phyloP scores from a whole-genome alignment of 2,113 vertebrate genomes.

The Cephalophus harveyi region DNA sequence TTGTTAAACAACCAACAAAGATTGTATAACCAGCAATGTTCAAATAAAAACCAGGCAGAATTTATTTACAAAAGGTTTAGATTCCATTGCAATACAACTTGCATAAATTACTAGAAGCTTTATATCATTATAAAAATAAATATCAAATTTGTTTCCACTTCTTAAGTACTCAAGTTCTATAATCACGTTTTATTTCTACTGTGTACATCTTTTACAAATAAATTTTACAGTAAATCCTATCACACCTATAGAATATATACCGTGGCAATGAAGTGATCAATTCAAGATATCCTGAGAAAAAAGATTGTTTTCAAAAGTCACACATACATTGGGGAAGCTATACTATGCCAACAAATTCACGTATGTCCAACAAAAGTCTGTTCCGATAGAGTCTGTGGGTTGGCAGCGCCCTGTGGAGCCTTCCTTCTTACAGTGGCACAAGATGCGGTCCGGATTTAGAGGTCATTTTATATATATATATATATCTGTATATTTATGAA shows the following conservation, averaged over 20 bases:
- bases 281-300: constrained; percentile 96
- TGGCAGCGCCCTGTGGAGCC: constrained; percentile 84
- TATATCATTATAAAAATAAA: constrained; percentile 99
- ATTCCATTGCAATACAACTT: constrained; percentile 99
- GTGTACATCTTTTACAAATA: constrained; percentile 91
- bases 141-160: constrained; percentile 99
- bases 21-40: constrained; percentile 93
- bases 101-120: constrained; percentile 99
- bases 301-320: constrained; percentile 91
- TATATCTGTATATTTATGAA: constrained; percentile 78
- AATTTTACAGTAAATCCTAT: constrained; percentile 89
- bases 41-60: constrained; percentile 98
- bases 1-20: constrained; percentile 91
- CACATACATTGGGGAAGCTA: constrained; percentile 89
- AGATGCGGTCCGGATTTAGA: constrained; percentile 85
- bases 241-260: constrained; percentile 90
- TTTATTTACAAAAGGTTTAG: constrained; percentile 98
- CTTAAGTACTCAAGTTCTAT: constrained; percentile 93
- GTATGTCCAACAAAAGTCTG: constrained; percentile 80
- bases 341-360: constrained; percentile 88
- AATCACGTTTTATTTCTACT: constrained; percentile 87
- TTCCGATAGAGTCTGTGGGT: constrained; percentile 79
- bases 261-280: constrained; percentile 95
- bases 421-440: constrained; percentile 89
- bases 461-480: constrained; percentile 71